Conservation (phyloP, 2,113 vertebrate genomes). For the Ovibos moschatus region DNA sequence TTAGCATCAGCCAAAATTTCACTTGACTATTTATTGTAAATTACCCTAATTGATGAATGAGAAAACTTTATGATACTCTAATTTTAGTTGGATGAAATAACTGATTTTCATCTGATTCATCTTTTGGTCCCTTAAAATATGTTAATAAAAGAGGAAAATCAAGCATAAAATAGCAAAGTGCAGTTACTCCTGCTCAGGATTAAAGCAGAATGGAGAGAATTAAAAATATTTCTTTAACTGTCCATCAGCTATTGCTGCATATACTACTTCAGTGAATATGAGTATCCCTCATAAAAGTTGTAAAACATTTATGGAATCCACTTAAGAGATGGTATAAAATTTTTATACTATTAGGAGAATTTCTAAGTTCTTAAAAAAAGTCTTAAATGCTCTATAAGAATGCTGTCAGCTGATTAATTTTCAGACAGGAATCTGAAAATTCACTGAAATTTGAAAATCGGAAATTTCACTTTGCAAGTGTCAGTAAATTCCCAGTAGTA, state of each 20-base stretch:
- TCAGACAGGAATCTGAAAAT: not conserved
- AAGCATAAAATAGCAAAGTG: not conserved
- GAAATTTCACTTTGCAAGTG: not conserved
- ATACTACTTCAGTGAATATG: not conserved
- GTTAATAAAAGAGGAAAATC: conserved; percentile 20
- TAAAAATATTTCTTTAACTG: not conserved
- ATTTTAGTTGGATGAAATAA: conserved; percentile 19
- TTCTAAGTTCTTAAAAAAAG: not conserved
- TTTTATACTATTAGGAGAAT: not conserved
- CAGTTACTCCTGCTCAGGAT: not conserved
- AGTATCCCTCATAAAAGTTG: not conserved
- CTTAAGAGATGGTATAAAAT: not conserved
- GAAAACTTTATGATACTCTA: not conserved
- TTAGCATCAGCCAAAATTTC: not conserved
- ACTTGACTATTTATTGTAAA: conserved; percentile 15
- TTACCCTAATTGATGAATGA: not conserved
- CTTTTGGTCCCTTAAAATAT: not conserved
- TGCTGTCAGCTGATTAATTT: not conserved
- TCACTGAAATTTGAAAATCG: not conserved
- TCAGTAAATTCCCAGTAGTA: not conserved
- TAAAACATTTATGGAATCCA: not conserved
- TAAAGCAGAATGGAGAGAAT: not conserved
- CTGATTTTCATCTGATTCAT: not conserved
- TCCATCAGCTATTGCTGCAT: not conserved
- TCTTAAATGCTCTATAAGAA: not conserved